Evolutionary conservation across 2,113 vertebrate genomes (phyloP).

Genomic region (Poeciliopsis turrubarensis): DNA sequence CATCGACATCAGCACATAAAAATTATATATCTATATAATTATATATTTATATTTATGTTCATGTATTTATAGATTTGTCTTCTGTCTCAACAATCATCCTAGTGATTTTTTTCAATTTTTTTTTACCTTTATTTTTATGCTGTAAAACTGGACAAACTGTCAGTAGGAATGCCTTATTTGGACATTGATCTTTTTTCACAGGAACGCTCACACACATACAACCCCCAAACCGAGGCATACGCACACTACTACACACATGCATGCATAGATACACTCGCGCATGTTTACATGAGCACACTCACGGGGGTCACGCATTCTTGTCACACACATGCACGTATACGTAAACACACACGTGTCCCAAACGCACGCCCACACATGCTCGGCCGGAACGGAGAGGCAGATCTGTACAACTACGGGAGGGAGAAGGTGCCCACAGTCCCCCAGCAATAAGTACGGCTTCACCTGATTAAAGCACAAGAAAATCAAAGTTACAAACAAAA

Average conservation of each 20-base stretch:
- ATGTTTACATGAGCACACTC: conserved; percentile 56
- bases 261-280: conserved; percentile 77
- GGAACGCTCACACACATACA: conserved; percentile 41
- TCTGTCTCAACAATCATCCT: conserved; percentile 83
- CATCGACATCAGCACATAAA: conserved; percentile 86
- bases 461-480: conserved; percentile 76
- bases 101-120: conserved; percentile 69
- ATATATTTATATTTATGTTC: conserved; percentile 81
- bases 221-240: conserved; percentile 46
- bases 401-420: conserved; percentile 81
- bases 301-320: conserved; percentile 45
- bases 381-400: conserved; percentile 79
- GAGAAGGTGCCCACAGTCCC: conserved; percentile 55
- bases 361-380: conserved; percentile 61
- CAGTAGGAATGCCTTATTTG: conserved; percentile 74
- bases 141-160: conserved; percentile 77
- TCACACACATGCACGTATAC: conserved; percentile 55
- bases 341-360: conserved; percentile 15
- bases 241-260: conserved; percentile 73
- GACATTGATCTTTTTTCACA: conserved; percentile 71
- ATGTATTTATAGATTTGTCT: conserved; percentile 82
- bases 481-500: conserved; percentile 75
- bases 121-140: conserved; percentile 54
- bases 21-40: conserved; percentile 84
- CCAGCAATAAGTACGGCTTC: conserved; percentile 68